Evolutionary conservation across 2,888 invertebrate genomes (phyloP).

Genomic region (Imbricaverruca yamaguchii): DNA sequence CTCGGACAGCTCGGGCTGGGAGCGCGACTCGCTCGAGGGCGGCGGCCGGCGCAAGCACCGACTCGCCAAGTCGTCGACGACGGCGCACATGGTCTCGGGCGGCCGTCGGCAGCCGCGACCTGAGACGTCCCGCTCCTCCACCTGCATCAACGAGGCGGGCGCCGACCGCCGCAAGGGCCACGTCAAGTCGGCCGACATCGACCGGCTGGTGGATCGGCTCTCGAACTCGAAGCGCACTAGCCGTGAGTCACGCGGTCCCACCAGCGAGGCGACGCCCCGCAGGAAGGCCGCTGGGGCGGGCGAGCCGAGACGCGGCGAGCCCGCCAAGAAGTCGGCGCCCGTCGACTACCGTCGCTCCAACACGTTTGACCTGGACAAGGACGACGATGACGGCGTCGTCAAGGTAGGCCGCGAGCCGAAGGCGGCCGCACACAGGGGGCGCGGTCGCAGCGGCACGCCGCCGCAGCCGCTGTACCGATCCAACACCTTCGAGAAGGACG

Average conservation of each 20-base stretch:
- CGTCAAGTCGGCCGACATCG: not conserved
- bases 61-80: not conserved
- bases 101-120: not conserved
- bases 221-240: not conserved
- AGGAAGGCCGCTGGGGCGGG: not conserved
- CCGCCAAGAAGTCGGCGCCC: not conserved
- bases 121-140: not conserved
- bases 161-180: not conserved
- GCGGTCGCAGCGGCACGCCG: not conserved
- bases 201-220: slow-evolving; percentile 5
- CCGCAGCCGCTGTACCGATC: not conserved
- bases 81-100: not conserved
- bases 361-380: slow-evolving; percentile 6
- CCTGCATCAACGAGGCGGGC: slow-evolving; percentile 3
- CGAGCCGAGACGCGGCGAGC: not conserved
- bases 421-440: not conserved
- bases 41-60: not conserved
- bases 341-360: not conserved
- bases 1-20: slow-evolving; percentile 14
- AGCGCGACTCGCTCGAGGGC: not conserved
- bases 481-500: slow-evolving; percentile 6
- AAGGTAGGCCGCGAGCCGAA: not conserved
- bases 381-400: not conserved
- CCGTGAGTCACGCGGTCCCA: not conserved
- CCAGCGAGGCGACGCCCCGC: not conserved